Conservation (phyloP, 2,797 vertebrate genomes). For the Rhinella marina region DNA sequence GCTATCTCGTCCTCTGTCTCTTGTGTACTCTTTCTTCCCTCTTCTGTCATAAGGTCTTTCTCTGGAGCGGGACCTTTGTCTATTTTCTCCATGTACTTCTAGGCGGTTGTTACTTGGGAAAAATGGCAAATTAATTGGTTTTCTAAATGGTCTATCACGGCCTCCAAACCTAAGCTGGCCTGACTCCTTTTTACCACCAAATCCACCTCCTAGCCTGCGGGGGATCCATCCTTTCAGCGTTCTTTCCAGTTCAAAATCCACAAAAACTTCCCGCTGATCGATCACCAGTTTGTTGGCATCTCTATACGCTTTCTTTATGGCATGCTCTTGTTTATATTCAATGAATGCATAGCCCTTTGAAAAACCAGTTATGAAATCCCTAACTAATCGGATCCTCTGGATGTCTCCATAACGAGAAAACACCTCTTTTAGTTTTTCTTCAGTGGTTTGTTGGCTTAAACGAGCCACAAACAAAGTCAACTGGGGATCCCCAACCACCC, state of each 20-base stretch:
- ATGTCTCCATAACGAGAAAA: slow-evolving; percentile 94
- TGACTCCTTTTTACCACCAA: slow-evolving; percentile 95
- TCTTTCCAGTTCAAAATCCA: slow-evolving; percentile 92
- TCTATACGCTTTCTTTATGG: slow-evolving; percentile 84
- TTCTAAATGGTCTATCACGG: slow-evolving; percentile 92
- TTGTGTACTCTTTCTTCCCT: slow-evolving; percentile 72
- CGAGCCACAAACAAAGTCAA: slow-evolving; percentile 89
- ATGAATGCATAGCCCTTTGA: slow-evolving; percentile 93
- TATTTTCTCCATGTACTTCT: slow-evolving; percentile 72
- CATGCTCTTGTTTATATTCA: slow-evolving; percentile 90
- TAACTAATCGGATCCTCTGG: slow-evolving; percentile 83
- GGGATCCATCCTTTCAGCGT: slow-evolving; percentile 93
- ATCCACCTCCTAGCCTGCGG: slow-evolving; percentile 88
- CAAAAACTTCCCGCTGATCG: slow-evolving; percentile 91
- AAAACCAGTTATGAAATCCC: slow-evolving; percentile 90
- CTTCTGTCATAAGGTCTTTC: slow-evolving; percentile 72
- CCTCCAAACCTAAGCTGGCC: slow-evolving; percentile 96
- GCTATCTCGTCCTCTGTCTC: slow-evolving; percentile 74
- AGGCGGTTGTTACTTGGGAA: slow-evolving; percentile 70
- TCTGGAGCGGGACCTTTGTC: slow-evolving; percentile 71
- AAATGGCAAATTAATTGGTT: slow-evolving; percentile 86
- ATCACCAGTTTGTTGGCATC: slow-evolving; percentile 90
- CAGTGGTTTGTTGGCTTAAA: slow-evolving; percentile 87
- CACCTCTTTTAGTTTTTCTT: slow-evolving; percentile 85
- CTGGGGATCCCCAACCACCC: slow-evolving; percentile 85